phyloP scores from a whole-genome alignment of 1,140 invertebrate species.

The Liolophura sinensis region DNA sequence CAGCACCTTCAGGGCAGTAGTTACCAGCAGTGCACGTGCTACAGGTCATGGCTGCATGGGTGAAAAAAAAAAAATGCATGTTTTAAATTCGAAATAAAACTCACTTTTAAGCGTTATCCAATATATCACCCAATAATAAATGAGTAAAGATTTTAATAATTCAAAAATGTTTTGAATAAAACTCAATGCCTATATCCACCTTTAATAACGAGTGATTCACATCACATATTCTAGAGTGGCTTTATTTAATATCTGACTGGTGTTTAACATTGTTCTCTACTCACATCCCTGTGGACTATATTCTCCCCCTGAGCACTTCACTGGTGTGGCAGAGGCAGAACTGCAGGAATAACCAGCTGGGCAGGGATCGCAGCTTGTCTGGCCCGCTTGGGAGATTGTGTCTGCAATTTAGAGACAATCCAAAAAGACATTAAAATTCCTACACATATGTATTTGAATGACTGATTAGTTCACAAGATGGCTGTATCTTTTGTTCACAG shows the following conservation, averaged over 20 bases:
- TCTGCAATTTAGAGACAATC: slow-evolving; percentile 17
- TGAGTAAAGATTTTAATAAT: neutral
- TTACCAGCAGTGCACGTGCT: slow-evolving; percentile 35
- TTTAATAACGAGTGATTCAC: neutral
- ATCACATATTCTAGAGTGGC: neutral
- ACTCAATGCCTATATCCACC: neutral
- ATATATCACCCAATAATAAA: neutral
- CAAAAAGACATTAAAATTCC: too few species aligned
- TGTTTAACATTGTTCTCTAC: slow-evolving; percentile 6
- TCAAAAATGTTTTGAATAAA: neutral
- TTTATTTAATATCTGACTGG: neutral
- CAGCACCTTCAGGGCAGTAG: slow-evolving; percentile 34
- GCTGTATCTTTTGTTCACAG: too few species aligned
- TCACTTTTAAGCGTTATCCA: neutral
- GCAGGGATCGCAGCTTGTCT: slow-evolving; percentile 29
- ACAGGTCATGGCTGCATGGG: slow-evolving; percentile 32
- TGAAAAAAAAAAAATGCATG: slow-evolving; percentile 1
- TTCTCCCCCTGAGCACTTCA: slow-evolving; percentile 27
- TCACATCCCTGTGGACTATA: slow-evolving; percentile 36
- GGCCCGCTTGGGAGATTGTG: slow-evolving; percentile 30
- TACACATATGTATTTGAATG: too few species aligned
- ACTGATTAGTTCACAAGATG: too few species aligned
- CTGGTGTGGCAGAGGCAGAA: slow-evolving; percentile 22
- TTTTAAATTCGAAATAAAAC: neutral
- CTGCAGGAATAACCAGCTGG: slow-evolving; percentile 34